A percentile compares a stretch with the other conserved stretches of the same genome.
Evolutionary conservation across 1,140 invertebrate species (phyloP).

Genomic region (Colletes gigas): DNA sequence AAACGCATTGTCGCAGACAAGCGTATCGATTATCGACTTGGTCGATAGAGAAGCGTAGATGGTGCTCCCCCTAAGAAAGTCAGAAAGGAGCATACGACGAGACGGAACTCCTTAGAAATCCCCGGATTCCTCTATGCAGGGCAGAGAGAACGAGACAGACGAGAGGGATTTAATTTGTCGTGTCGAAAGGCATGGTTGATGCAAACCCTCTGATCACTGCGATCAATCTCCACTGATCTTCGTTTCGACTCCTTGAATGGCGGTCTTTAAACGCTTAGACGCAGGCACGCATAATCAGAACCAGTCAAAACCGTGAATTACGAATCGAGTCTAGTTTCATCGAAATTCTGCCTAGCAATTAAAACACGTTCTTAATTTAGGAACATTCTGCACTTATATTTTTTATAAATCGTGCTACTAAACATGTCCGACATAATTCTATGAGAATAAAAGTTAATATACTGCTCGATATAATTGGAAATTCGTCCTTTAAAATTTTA

Average conservation of each 20-base stretch:
- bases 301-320: not conserved
- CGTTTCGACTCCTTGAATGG: constrained; percentile 22
- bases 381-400: too few relatives aligned
- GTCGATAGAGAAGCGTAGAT: not conserved
- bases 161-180: constrained; percentile 58
- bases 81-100: constrained; percentile 36
- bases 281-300: not conserved
- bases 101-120: constrained; percentile 51
- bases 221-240: constrained; percentile 45
- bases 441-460: too few relatives aligned
- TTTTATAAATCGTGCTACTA: too few relatives aligned
- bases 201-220: constrained; percentile 45
- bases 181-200: constrained; percentile 45
- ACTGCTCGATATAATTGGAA: too few relatives aligned
- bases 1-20: not conserved
- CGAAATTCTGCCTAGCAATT: not conserved
- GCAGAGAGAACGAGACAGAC: constrained; percentile 20
- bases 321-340: not conserved
- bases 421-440: too few relatives aligned
- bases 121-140: constrained; percentile 44
- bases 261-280: constrained; percentile 14
- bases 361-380: too few relatives aligned
- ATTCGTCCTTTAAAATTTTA: too few relatives aligned
- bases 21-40: constrained; percentile 23
- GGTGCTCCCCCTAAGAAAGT: constrained; percentile 16